A percentile compares a stretch with the other conserved stretches of the same genome.
phyloP scores from a whole-genome alignment of 1,140 invertebrate species.

The Bombus affinis region DNA sequence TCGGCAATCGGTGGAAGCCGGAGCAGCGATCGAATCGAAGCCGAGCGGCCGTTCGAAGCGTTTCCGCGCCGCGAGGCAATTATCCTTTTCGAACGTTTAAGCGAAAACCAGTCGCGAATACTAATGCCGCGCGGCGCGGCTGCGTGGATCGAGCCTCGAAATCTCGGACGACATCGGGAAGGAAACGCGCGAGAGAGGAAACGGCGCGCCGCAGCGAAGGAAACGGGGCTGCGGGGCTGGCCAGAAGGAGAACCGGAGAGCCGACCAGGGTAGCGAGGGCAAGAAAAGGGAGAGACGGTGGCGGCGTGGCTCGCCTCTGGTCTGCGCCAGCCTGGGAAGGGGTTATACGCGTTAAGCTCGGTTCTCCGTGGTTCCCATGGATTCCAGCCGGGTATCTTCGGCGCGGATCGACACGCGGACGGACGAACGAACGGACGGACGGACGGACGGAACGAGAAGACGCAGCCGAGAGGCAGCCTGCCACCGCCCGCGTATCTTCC shows the following conservation, averaged over 20 bases:
- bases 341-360: constrained; percentile 78
- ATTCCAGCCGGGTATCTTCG: constrained; percentile 82
- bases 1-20: constrained; percentile 24
- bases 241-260: not conserved
- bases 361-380: constrained; percentile 82
- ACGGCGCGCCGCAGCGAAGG: not conserved
- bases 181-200: constrained; percentile 12
- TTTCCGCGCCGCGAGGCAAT: constrained; percentile 49
- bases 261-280: not conserved
- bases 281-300: constrained; percentile 7
- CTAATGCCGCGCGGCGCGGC: constrained; percentile 62
- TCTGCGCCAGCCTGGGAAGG: constrained; percentile 64
- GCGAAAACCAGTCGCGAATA: constrained; percentile 41
- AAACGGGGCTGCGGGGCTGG: not conserved
- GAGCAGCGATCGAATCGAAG: constrained; percentile 24
- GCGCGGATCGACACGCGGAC: constrained; percentile 81
- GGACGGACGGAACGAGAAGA: constrained; percentile 42
- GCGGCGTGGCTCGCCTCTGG: constrained; percentile 15
- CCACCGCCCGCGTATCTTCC: constrained; percentile 81
- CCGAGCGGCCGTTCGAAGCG: not conserved
- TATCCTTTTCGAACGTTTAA: constrained; percentile 50
- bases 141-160: constrained; percentile 5
- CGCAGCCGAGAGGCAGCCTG: constrained; percentile 74
- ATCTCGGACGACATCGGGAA: constrained; percentile 18
- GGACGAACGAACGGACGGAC: constrained; percentile 50